These are phyloP conservation scores for Augochlorella aurata DNA, from an alignment of 2,888 invertebrate species.

Conservation along the genomic window DNA sequence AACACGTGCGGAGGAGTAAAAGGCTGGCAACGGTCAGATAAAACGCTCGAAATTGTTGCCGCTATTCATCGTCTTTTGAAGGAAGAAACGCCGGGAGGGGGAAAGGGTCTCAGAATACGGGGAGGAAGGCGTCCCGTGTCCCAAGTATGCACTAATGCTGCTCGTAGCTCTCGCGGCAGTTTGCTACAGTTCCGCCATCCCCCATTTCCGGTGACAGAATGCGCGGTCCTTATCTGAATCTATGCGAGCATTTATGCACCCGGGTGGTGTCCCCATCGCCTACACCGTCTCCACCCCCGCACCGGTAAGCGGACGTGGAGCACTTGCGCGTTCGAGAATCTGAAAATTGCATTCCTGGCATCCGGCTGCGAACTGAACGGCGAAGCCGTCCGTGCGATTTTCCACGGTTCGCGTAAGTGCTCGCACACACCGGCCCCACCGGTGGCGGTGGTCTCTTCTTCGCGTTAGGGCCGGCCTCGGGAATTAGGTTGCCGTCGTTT, in stretches of 20 bases:
- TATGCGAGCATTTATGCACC: conserved; percentile 71
- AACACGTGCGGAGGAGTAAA: conserved; percentile 21
- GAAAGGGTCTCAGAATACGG: conserved; percentile 68
- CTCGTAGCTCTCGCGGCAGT: conserved; percentile 74
- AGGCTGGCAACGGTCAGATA: conserved; percentile 58
- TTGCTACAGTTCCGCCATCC: conserved; percentile 66
- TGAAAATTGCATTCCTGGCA: conserved; percentile 78
- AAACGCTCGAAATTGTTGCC: conserved; percentile 65
- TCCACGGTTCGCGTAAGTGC: conserved; percentile 46
- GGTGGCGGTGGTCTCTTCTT: conserved; percentile 4
- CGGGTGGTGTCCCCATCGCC: conserved; percentile 21
- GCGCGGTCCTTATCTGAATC: conserved; percentile 76
- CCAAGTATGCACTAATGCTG: conserved; percentile 77
- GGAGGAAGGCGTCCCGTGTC: conserved; percentile 45
- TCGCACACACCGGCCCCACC: neutral
- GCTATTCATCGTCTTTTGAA: conserved; percentile 44
- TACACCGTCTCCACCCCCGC: neutral
- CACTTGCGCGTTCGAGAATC: conserved; percentile 72
- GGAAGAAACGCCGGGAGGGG: conserved; percentile 30
- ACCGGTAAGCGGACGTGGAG: conserved; percentile 39
- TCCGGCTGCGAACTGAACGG: conserved; percentile 44
- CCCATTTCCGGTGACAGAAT: conserved; percentile 73
- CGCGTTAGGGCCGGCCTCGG: conserved; percentile 40
- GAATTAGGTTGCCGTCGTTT: conserved; percentile 63
- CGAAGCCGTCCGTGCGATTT: conserved; percentile 43